A percentile compares a stretch with the other conserved stretches of the same genome.
phyloP scores from a whole-genome alignment of 2,113 vertebrate genomes.

The Propithecus coquereli region DNA sequence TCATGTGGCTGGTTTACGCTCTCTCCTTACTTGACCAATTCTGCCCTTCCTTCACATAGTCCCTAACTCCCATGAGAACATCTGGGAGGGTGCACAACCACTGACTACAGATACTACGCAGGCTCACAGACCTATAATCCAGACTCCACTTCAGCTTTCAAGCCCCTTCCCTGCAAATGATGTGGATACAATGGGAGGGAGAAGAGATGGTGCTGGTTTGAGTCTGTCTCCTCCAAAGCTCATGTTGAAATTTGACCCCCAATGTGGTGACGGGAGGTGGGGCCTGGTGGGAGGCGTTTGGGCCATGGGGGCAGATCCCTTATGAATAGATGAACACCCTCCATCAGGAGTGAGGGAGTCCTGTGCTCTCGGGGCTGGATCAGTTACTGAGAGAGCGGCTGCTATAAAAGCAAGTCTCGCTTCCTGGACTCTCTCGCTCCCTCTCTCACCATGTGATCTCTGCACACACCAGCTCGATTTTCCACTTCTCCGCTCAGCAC shows the following conservation, averaged over 20 bases:
- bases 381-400: background rate
- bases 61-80: too few species aligned
- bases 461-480: background rate
- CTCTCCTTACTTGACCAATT: rapidly evolving
- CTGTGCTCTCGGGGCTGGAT: background rate
- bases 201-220: background rate
- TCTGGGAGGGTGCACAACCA: background rate
- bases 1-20: rapidly evolving
- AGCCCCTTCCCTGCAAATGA: background rate
- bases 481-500: background rate
- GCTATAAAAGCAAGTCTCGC: background rate
- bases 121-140: background rate
- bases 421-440: background rate
- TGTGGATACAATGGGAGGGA: background rate
- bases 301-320: background rate
- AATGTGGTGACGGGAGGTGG: background rate
- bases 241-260: background rate
- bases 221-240: background rate
- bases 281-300: background rate
- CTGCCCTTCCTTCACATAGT: background rate
- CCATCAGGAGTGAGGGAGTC: background rate
- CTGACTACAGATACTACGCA: rapidly evolving
- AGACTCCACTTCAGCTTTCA: background rate
- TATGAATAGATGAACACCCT: background rate
- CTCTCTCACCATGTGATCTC: background rate